Conservation (phyloP, 2,888 invertebrate genomes). For the Microdon myrmicae region DNA sequence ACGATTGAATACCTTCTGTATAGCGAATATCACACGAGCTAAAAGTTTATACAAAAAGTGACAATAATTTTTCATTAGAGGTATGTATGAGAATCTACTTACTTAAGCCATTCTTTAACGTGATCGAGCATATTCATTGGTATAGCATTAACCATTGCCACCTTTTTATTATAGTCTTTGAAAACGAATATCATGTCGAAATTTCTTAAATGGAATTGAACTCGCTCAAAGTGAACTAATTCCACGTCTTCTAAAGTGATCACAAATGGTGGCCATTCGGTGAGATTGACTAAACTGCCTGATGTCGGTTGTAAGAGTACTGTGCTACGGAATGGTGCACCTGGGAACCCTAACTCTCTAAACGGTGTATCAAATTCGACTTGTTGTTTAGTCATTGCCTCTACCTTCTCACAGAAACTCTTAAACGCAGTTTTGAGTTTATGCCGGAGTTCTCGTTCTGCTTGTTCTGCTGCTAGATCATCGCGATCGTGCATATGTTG, state of each 20-base stretch:
- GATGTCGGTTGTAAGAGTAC: slow-evolving; percentile 97
- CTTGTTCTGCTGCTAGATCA: slow-evolving; percentile 98
- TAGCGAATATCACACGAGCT: slow-evolving; percentile 96
- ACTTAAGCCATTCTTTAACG: slow-evolving; percentile 99
- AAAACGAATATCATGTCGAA: slow-evolving; percentile 99
- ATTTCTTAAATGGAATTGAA: slow-evolving; percentile 97
- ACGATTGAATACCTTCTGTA: slow-evolving; percentile 96
- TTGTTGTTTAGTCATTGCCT: slow-evolving; percentile 93
- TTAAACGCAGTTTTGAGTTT: slow-evolving; percentile 98
- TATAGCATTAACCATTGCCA: slow-evolving; percentile 98
- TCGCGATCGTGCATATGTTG: slow-evolving; percentile 99
- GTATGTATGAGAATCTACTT: slow-evolving; percentile 63
- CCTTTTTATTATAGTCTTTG: slow-evolving; percentile 95
- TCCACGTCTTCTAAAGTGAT: slow-evolving; percentile 98
- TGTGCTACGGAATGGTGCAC: slow-evolving; percentile 96
- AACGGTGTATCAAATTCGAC: slow-evolving; percentile 99
- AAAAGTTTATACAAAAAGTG: slow-evolving; percentile 51
- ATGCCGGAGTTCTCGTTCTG: slow-evolving; percentile 94
- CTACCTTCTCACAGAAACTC: slow-evolving; percentile 97
- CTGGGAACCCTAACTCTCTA: slow-evolving; percentile 96
- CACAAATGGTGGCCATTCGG: slow-evolving; percentile 99
- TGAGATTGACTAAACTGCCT: slow-evolving; percentile 95
- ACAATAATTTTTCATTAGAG: slow-evolving; percentile 2
- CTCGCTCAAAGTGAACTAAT: slow-evolving; percentile 97
- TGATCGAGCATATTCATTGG: slow-evolving; percentile 99